These are phyloP conservation scores for Erynnis tages DNA, from an alignment of 2,888 invertebrate species.

Conservation along the genomic window DNA sequence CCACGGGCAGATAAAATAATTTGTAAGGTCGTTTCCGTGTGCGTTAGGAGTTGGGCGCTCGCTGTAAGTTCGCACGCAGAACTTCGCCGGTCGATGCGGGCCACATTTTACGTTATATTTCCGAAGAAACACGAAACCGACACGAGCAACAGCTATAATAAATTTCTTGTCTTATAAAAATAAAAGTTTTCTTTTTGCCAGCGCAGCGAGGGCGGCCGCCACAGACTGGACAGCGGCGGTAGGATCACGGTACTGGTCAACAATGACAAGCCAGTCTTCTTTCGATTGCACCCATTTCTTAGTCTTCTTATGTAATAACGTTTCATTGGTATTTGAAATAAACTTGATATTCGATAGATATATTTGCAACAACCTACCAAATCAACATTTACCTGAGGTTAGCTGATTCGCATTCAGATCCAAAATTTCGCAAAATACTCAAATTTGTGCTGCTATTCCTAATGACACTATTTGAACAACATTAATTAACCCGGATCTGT, in stretches of 20 bases:
- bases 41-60: conserved; percentile 19
- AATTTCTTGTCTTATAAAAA: conserved; percentile 81
- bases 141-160: conserved; percentile 76
- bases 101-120: conserved; percentile 69
- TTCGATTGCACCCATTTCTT: too few species aligned
- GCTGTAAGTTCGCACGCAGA: conserved; percentile 25
- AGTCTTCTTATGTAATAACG: too few species aligned
- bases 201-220: conserved; percentile 53
- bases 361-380: too few species aligned
- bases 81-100: conserved; percentile 50
- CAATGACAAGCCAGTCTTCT: too few species aligned
- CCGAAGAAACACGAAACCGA: conserved; percentile 75
- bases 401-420: too few species aligned
- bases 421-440: too few species aligned
- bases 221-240: conserved; percentile 45
- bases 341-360: too few species aligned
- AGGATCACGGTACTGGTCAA: conserved; percentile 22
- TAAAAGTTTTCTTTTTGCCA: conserved; percentile 78
- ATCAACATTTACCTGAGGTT: too few species aligned
- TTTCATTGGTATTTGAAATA: too few species aligned
- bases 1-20: conserved; percentile 1
- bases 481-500: too few species aligned
- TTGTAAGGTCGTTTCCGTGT: conserved; percentile 11
- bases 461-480: too few species aligned
- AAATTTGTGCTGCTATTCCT: too few species aligned